Evolutionary conservation across 2,888 invertebrate species (phyloP).

Genomic region (Ennomos erosarius): DNA sequence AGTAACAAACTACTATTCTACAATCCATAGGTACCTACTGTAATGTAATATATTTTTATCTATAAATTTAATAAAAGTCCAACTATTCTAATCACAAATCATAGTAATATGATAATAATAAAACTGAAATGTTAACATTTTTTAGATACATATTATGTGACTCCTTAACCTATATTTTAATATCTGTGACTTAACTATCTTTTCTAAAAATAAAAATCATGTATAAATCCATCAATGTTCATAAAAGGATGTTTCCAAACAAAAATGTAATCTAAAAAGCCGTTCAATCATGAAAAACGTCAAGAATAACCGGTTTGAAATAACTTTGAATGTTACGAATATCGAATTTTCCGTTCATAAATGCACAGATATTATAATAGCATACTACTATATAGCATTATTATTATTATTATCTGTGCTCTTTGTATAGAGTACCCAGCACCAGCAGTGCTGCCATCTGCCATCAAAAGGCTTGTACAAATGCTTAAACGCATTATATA

Average conservation of each 20-base stretch:
- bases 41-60: not conserved
- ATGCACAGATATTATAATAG: too few relatives aligned
- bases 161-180: too few relatives aligned
- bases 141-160: too few relatives aligned
- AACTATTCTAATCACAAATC: not conserved
- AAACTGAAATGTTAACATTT: too few relatives aligned
- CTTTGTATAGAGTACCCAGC: too few relatives aligned
- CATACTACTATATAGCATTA: too few relatives aligned
- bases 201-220: not conserved
- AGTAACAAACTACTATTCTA: not conserved
- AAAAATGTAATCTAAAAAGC: slow-evolving; percentile 40
- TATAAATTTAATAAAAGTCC: not conserved
- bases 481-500: too few relatives aligned
- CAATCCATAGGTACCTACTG: too few relatives aligned
- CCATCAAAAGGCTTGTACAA: too few relatives aligned
- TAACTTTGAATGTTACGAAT: not conserved
- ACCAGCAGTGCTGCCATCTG: too few relatives aligned
- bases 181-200: too few relatives aligned
- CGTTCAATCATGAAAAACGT: slow-evolving; percentile 57
- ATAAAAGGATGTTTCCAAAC: slow-evolving; percentile 33
- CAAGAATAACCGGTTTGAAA: slow-evolving; percentile 24
- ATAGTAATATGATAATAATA: not conserved
- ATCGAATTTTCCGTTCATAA: slow-evolving; percentile 31
- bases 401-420: too few relatives aligned
- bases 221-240: slow-evolving; percentile 55